Base-by-base conservation (phyloP, 2,888 invertebrate genomes). In the Hipparchia semele region DNA sequence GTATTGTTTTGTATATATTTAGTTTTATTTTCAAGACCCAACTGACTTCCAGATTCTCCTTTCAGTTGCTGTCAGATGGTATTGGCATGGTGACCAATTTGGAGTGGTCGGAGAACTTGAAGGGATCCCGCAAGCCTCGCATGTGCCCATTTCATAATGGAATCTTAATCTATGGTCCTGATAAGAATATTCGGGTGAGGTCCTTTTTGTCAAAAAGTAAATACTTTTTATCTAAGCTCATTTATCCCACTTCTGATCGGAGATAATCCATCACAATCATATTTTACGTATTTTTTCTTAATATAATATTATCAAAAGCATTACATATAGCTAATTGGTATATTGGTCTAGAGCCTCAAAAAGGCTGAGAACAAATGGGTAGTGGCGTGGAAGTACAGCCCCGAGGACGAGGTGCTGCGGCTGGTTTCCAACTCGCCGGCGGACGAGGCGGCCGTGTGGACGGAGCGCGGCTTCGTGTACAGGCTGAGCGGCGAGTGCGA, bases 121-220 rank as follows among this genome's bases (percentile, higher is more conserved):
- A 76, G 4, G 90, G 89, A 0, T 56, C 74, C 0, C 68, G 78
- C 7, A 82, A 77, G n/a, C 87, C 92, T 0, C 78, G 80, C 68
- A 76, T 94, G 10, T 91, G 91, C 68, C 78, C 90, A 0, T 90
- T 91, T 72, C 86, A 84, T 51, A 86, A 81, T 67, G 94, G 94
- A 0, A 76, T 94, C 1, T 82, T 93, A 1, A 83, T 94, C 33
- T 93, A 89, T 71, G 91, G 93, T 13, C 92, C 93, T 6, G 92
- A 94, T 79, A 78, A 82, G 1, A 73, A 73, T n/a, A 78, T 94
- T 7, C 81, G 91, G 69, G 94, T 94, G 71, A 87, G 87, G 1
- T 2, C 23, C n/a, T 54, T 6, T 54, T n/a, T n/a, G 5, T 53
- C 12, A 12, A 12, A 4, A 53, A 53, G 5, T 49, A 0, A 4